Evolutionary conservation across 2,888 invertebrate species (phyloP).

Genomic region (Mythimna ferrago): DNA sequence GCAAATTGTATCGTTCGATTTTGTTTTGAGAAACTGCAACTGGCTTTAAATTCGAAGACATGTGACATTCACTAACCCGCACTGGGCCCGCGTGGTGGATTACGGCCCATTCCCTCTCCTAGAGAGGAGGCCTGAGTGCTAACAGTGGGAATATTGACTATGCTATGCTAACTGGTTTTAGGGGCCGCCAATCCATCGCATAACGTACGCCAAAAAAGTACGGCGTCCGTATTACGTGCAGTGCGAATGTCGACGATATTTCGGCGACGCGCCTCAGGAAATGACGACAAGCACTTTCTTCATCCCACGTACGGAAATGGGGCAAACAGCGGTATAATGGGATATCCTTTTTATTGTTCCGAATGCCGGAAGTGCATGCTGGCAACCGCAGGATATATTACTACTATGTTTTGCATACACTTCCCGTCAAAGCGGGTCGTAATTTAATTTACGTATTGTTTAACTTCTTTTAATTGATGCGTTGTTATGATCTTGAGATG

Average conservation of each 20-base stretch:
- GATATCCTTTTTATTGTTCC: slow-evolving; percentile 64
- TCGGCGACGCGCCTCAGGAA: slow-evolving; percentile 19
- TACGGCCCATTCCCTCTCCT: too few species aligned
- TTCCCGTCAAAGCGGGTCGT: slow-evolving; percentile 57
- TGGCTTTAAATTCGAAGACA: too few species aligned
- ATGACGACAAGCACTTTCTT: slow-evolving; percentile 46
- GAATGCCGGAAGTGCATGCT: slow-evolving; percentile 54
- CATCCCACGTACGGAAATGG: slow-evolving; percentile 60
- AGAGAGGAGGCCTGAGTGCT: too few species aligned
- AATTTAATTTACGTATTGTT: slow-evolving; percentile 35
- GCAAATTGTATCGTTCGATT: too few species aligned
- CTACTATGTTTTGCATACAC: slow-evolving; percentile 61
- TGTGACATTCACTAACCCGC: too few species aligned
- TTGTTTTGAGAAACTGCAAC: too few species aligned
- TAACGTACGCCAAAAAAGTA: not conserved
- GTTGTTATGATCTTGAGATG: slow-evolving; percentile 29
- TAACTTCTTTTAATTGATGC: slow-evolving; percentile 24
- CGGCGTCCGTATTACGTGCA: not conserved
- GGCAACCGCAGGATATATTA: slow-evolving; percentile 51
- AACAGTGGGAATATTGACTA: too few species aligned
- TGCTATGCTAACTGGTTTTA: not conserved
- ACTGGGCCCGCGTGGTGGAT: too few species aligned
- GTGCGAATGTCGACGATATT: slow-evolving; percentile 22
- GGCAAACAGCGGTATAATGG: slow-evolving; percentile 54
- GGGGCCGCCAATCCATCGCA: not conserved